A percentile compares a stretch with the other conserved stretches of the same genome.
phyloP scores from a whole-genome alignment of 2,888 invertebrate species.

The Dryobotodes eremita region DNA sequence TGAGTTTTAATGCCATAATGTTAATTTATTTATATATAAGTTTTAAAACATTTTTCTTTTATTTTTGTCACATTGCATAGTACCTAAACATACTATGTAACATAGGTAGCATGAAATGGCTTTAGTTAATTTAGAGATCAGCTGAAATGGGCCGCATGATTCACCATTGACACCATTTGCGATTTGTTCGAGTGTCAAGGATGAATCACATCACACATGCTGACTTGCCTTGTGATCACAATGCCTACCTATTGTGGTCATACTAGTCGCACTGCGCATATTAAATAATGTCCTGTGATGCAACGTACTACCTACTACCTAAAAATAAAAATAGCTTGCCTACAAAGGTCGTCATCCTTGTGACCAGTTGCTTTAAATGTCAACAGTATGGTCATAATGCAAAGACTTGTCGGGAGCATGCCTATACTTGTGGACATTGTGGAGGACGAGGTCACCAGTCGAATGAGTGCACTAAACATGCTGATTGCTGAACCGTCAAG shows the following conservation, averaged over 20 bases:
- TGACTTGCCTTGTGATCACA: conserved; percentile 13
- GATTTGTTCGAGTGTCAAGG: conserved; percentile 13
- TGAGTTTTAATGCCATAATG: background rate
- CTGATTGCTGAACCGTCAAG: too few species aligned
- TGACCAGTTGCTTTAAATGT: too few species aligned
- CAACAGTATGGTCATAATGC: too few species aligned
- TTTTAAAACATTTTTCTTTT: background rate
- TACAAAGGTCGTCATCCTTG: background rate
- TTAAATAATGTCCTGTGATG: conserved; percentile 16
- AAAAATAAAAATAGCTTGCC: background rate
- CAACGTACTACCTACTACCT: background rate
- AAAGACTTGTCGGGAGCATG: too few species aligned
- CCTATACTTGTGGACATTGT: too few species aligned
- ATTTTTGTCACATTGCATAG: background rate
- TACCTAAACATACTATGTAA: background rate
- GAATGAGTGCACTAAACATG: too few species aligned
- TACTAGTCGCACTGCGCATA: conserved; percentile 18
- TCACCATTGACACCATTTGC: conserved; percentile 18
- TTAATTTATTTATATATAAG: background rate
- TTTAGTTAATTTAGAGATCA: conserved; percentile 13
- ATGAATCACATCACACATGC: conserved; percentile 28
- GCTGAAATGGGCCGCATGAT: conserved; percentile 22
- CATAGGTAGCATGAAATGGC: conserved; percentile 4
- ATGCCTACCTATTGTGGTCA: conserved; percentile 27
- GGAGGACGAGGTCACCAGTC: too few species aligned